phyloP scores from a whole-genome alignment of 2,888 invertebrate genomes.

The Xanthia togata region DNA sequence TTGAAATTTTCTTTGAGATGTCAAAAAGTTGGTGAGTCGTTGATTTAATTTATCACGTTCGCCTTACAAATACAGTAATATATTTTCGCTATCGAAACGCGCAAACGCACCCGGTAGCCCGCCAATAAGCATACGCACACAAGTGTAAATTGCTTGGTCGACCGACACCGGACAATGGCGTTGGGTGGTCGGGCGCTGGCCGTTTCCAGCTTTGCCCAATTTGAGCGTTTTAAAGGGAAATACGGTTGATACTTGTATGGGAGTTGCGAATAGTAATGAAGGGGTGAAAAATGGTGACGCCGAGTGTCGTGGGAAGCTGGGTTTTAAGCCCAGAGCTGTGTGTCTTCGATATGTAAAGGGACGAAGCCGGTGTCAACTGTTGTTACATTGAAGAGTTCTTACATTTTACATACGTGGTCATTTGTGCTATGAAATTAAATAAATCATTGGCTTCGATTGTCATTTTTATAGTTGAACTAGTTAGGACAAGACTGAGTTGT shows the following conservation, averaged over 20 bases:
- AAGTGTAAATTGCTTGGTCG: constrained; percentile 74
- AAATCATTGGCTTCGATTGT: neutral
- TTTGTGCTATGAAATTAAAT: neutral
- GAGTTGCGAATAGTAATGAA: constrained; percentile 50
- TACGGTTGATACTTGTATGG: constrained; percentile 58
- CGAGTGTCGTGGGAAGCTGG: constrained; percentile 48
- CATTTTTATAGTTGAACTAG: no score
- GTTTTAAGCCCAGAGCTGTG: constrained; percentile 3
- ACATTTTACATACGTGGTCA: neutral
- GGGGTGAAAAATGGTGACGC: constrained; percentile 39
- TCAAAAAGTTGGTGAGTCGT: neutral
- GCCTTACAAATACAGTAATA: constrained; percentile 10
- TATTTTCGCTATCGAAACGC: constrained; percentile 58
- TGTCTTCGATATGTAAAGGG: neutral
- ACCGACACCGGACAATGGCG: constrained; percentile 78
- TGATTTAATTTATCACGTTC: neutral
- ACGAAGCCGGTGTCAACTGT: neutral
- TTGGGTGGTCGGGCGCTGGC: constrained; percentile 79
- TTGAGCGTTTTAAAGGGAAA: constrained; percentile 70
- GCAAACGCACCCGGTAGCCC: constrained; percentile 49
- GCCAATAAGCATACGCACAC: constrained; percentile 69
- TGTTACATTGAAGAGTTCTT: neutral
- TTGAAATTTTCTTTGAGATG: neutral
- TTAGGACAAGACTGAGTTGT: neutral
- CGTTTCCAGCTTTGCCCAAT: constrained; percentile 78